A percentile compares a stretch with the other conserved stretches of the same genome.
Evolutionary conservation across 2,113 vertebrate genomes (phyloP).

Genomic region (Melanerpes aurifrons): DNA sequence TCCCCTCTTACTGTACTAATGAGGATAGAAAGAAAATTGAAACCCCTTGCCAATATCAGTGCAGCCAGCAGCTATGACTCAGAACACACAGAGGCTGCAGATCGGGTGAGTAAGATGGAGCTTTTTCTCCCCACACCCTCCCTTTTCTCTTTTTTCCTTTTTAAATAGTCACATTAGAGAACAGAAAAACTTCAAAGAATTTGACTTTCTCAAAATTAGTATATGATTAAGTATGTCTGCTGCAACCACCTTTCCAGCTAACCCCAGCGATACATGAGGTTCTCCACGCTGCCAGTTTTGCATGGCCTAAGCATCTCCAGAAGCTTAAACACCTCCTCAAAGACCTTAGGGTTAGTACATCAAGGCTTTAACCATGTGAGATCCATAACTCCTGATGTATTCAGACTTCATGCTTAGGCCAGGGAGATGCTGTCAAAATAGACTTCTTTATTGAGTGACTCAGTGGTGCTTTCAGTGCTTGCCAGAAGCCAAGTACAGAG

Average conservation of each 20-base stretch:
- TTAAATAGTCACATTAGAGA: background rate
- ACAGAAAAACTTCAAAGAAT: conserved; percentile 30
- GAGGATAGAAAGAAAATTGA: conserved; percentile 27
- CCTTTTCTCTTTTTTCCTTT: background rate
- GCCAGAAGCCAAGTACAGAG: conserved; percentile 63
- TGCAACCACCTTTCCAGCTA: background rate
- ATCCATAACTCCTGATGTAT: conserved; percentile 3
- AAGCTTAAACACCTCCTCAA: background rate
- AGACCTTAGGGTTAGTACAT: background rate
- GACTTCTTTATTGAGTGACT: conserved; percentile 54
- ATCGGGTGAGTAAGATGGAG: conserved; percentile 22
- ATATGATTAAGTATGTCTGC: background rate
- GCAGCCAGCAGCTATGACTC: conserved; percentile 54
- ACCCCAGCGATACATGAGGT: background rate
- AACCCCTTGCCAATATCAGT: background rate
- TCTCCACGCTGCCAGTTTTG: background rate
- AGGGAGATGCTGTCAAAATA: conserved; percentile 54
- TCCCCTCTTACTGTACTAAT: conserved; percentile 7
- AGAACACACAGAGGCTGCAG: conserved; percentile 27
- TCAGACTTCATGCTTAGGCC: conserved; percentile 29
- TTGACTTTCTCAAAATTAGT: background rate
- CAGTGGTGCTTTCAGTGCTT: conserved; percentile 57
- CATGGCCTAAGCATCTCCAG: background rate
- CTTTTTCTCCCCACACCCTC: background rate
- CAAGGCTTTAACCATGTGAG: background rate